Evolutionary conservation across 2,113 vertebrate species (phyloP).

Genomic region (Lasiurus cinereus): DNA sequence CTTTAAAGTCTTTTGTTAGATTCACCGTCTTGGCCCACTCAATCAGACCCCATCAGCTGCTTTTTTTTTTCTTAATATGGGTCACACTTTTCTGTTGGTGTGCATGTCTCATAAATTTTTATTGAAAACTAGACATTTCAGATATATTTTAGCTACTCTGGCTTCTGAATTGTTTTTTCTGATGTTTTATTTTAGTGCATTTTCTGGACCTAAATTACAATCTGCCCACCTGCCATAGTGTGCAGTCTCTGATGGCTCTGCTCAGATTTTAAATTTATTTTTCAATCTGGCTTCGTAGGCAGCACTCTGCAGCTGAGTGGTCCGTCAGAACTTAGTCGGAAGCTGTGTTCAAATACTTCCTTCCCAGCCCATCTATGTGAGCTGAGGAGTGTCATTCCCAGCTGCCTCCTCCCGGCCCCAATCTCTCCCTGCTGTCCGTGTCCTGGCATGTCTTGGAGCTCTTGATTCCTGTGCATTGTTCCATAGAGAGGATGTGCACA

Average conservation of each 20-base stretch:
- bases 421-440: too few species aligned
- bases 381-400: accelerated
- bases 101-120: neutral
- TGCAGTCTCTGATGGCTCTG: neutral
- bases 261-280: neutral
- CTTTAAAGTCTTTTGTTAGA: neutral
- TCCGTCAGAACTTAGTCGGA: neutral
- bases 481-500: neutral
- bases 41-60: too few species aligned
- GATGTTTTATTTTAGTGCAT: neutral
- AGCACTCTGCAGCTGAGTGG: too few species aligned
- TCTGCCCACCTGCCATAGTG: neutral
- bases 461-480: accelerated
- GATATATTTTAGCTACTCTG: neutral
- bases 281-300: neutral
- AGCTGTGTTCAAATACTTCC: neutral
- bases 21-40: neutral
- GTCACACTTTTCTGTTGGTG: neutral
- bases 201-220: neutral
- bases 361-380: accelerated
- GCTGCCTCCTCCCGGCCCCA: neutral
- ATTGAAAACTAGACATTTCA: neutral
- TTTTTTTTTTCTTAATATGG: neutral
- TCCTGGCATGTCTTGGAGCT: neutral
- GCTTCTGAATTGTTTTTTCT: neutral